Evolutionary conservation across 2,797 vertebrate species (phyloP), one percentile per base, ranked within the genome.

Genomic region (Mormyrus hasselquistii): DNA sequence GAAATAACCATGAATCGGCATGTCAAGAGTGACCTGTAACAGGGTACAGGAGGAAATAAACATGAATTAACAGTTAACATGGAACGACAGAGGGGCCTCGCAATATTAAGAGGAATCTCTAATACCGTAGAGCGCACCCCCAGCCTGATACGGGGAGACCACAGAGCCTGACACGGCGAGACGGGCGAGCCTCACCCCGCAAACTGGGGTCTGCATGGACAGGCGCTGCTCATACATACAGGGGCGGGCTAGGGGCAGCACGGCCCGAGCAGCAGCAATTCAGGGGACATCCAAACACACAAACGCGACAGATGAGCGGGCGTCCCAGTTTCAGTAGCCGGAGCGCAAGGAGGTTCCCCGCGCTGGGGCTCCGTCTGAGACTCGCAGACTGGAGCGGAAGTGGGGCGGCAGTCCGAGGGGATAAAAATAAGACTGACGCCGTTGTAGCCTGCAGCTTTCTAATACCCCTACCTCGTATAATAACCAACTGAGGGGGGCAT

Each of bases 401-500:
- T 96, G 93, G 89, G 89, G 89, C 88, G 90, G 88, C 84, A 87
- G 7, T 29, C 91, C 69, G 87, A 9, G 83, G 5, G 22, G 94
- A 94, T 95, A 95, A 96, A 96, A 96, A 96, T 96, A 95, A 94
- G 82, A 25, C 92, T 90, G 92, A 93, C 93, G 93, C 92, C 86
- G 90, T 88, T 59, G 88, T 53, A 29, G 10, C 90, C 89, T 9
- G 91, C 92, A 93, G 93, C 92, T 94, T 55, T 83, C 49, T 90
- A 49, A 90, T 69, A 2, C 85, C 25, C 49, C 49, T 44, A 88
- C 22, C 41, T 14, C 53, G 38, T 38, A 57, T 47, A 84, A 84
- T 25, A 29, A 47, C 47, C 10, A 52, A 47, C n/a, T 52, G 47
- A 29, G 14, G 19, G n/a, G 47, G 44, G 4, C 38, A 79, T 19